Conservation (phyloP, 2,113 vertebrate species). For the Catharus bicknelli region DNA sequence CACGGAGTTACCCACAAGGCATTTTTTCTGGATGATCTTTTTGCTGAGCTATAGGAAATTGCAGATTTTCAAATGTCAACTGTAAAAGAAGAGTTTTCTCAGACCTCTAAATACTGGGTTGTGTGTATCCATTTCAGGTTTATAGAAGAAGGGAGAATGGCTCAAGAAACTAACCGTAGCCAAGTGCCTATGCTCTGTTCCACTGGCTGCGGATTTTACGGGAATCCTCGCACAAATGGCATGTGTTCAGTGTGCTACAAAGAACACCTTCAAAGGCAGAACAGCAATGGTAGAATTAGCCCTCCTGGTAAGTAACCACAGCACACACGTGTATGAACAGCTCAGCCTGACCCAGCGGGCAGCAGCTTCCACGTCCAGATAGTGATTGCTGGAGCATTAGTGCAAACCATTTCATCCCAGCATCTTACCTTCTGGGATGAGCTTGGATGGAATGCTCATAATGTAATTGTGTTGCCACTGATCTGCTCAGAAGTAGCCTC, state of each 20-base stretch:
- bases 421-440: background rate
- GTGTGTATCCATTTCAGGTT: conserved; percentile 69
- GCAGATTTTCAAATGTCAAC: background rate
- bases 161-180: conserved; percentile 91
- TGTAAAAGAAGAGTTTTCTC: background rate
- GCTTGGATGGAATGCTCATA: background rate
- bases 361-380: background rate
- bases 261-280: conserved; percentile 88
- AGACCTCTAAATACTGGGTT: background rate
- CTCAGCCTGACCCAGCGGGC: accelerated
- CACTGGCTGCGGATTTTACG: conserved; percentile 90
- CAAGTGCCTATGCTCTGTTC: conserved; percentile 88
- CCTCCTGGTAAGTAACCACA: conserved; percentile 80
- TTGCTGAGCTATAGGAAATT: background rate
- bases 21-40: background rate
- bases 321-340: accelerated
- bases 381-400: background rate
- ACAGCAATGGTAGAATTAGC: conserved; percentile 83
- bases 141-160: conserved; percentile 80
- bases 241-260: conserved; percentile 92
- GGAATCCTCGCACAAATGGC: conserved; percentile 86
- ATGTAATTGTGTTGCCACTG: background rate
- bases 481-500: background rate
- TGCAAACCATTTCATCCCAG: background rate
- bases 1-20: background rate